Base-by-base conservation (phyloP, 2,888 invertebrate genomes). In the Eustalomyia histrio region DNA sequence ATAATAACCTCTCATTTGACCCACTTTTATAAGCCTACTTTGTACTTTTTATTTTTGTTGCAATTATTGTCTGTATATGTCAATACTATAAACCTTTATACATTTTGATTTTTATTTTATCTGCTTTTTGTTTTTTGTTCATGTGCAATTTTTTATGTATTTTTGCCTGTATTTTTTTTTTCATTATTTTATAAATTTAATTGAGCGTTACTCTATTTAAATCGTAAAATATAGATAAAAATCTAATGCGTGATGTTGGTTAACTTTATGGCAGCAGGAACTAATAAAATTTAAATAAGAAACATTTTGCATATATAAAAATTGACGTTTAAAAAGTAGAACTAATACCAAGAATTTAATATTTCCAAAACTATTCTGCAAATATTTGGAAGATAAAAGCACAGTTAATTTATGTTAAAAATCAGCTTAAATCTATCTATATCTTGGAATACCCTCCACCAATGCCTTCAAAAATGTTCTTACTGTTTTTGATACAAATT, bases 1-100 rank as follows among this genome's bases (percentile, higher is more conserved):
- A 24, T 79, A 67, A 79, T 74, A 80, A 75, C 61, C 71, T 71
- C 63, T 71, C 61, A 47, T 47, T 71, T 75, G 71, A 75, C 75
- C 79, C 71, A 80, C 55, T 80, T 80, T 61, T 55, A 50, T 47
- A 6, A 47, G 24, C 16, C 21, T 47, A 16, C 39, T 35, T 67
- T n/a, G n/a, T 53, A 39, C 14, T 53, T 43, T 67, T 33, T 18
- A 16, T 61, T 43, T 61, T 35, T 35, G 12, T n/a, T n/a, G 2
- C 10, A 18, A 24, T 55, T 55, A 47, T 47, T 47, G 43, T 47
- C 12, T 47, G 43, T 14, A 47, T 14, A 47, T 47, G 43, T 47
- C 43, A 24, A 24, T 55, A 55, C 29, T 55, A 55, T 7, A 35
- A 53, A 53, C 21, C 53, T 53, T 53, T 21, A 53, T 18, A 0